Evolutionary conservation across 2,113 vertebrate genomes (phyloP).

Genomic region (Cryptotis parvus): DNA sequence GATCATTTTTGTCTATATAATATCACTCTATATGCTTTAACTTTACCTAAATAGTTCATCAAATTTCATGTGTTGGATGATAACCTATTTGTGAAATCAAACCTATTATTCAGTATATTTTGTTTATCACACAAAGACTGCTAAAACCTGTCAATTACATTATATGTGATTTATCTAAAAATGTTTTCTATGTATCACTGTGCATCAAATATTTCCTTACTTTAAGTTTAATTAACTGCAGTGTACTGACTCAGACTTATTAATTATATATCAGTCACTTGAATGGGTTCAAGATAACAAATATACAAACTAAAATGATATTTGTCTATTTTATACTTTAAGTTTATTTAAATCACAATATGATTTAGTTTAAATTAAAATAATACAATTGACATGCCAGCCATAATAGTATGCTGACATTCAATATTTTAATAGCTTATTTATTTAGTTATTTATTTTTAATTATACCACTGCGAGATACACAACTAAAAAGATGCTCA

Average conservation of each 20-base stretch:
- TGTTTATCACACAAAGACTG: neutral
- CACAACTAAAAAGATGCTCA: too few species aligned
- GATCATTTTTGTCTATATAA: neutral
- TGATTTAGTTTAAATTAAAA: slow-evolving; percentile 7
- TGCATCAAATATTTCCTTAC: neutral
- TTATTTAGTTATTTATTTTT: too few species aligned
- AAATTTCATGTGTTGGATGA: neutral
- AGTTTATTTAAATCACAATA: too few species aligned
- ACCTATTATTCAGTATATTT: neutral
- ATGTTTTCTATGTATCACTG: neutral
- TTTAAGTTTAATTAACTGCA: slow-evolving; percentile 36
- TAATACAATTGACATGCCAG: neutral
- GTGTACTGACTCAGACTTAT: neutral
- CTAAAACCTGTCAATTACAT: neutral
- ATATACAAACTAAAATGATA: neutral
- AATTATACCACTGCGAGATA: too few species aligned
- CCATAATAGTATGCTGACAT: neutral
- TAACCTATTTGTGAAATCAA: neutral
- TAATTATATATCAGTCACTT: neutral
- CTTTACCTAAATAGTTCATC: neutral
- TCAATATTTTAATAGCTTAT: neutral
- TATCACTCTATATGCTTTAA: neutral
- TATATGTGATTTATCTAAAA: neutral
- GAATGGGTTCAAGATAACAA: neutral
- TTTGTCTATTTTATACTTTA: too few species aligned